Conservation (phyloP, 2,797 vertebrate genomes). For the Molossus alvarezi region DNA sequence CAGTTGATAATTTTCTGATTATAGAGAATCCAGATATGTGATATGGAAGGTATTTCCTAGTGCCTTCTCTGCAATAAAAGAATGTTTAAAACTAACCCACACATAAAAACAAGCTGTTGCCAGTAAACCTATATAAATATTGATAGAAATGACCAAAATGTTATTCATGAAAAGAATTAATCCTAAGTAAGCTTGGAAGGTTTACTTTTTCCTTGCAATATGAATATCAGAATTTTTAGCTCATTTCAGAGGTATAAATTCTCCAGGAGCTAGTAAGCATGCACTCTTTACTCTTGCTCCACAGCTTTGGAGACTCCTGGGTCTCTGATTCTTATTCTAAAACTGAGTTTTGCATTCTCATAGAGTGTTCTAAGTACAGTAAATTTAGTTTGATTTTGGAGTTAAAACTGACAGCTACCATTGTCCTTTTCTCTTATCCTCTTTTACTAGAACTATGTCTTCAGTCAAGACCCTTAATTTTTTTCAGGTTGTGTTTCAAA, state of each 20-base stretch:
- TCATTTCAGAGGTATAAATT: not conserved
- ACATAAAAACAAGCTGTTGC: slow-evolving; percentile 26
- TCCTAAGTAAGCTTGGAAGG: not conserved
- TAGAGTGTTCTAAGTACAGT: not conserved
- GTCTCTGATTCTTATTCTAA: slow-evolving; percentile 52
- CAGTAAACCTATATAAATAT: slow-evolving; percentile 6
- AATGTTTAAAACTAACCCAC: slow-evolving; percentile 39
- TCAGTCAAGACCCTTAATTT: slow-evolving; percentile 51
- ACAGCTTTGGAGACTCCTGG: not conserved
- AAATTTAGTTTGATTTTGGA: slow-evolving; percentile 29
- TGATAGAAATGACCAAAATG: not conserved
- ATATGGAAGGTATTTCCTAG: not conserved
- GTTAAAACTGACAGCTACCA: slow-evolving; percentile 1
- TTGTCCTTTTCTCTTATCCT: not conserved
- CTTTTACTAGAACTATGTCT: slow-evolving; percentile 25
- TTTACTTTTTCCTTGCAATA: slow-evolving; percentile 37
- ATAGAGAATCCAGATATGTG: slow-evolving; percentile 4
- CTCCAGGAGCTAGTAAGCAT: not conserved
- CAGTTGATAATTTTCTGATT: slow-evolving; percentile 62
- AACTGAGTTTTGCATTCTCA: slow-evolving; percentile 13
- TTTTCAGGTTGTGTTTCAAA: slow-evolving; percentile 56
- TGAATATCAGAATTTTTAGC: not conserved
- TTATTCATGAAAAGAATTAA: slow-evolving; percentile 49
- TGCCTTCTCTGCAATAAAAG: not conserved
- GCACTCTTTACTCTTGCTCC: not conserved